Conservation (phyloP, 2,888 invertebrate genomes). For the Acholoe squamosa region DNA sequence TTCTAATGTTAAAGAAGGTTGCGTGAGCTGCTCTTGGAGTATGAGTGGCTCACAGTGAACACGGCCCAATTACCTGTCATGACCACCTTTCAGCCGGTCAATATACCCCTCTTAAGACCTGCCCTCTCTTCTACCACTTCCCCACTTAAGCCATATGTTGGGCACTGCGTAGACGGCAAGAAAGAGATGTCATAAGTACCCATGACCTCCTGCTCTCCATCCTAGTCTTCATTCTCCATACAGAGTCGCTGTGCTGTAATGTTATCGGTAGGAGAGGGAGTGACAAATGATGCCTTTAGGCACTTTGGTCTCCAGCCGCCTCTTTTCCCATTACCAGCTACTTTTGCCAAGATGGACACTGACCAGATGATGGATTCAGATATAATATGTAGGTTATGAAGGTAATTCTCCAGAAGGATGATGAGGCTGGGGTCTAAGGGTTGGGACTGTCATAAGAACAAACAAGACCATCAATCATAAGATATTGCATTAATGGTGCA, state of each 20-base stretch:
- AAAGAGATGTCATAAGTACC: not conserved
- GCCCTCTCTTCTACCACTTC: not conserved
- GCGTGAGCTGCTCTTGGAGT: not conserved
- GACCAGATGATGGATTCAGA: too few species aligned
- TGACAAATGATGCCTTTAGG: not conserved
- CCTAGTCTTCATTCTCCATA: not conserved
- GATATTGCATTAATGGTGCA: too few species aligned
- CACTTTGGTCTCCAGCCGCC: not conserved
- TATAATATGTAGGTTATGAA: too few species aligned
- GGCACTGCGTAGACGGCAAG: not conserved
- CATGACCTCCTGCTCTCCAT: not conserved
- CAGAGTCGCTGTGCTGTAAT: not conserved
- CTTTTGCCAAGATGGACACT: not conserved
- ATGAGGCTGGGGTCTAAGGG: too few species aligned
- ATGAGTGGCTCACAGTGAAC: not conserved
- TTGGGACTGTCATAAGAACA: too few species aligned
- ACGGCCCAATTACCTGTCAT: conserved; percentile 13
- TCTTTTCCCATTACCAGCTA: not conserved
- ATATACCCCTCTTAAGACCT: not conserved
- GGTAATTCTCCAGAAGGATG: too few species aligned
- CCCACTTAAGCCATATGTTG: conserved; percentile 3
- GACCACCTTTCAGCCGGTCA: not conserved
- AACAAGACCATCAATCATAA: too few species aligned
- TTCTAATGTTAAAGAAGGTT: too few species aligned
- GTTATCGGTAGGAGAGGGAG: not conserved